A percentile compares a stretch with the other conserved stretches of the same genome.
Evolutionary conservation across 2,113 vertebrate genomes (phyloP).

Genomic region (Ellobius talpinus): DNA sequence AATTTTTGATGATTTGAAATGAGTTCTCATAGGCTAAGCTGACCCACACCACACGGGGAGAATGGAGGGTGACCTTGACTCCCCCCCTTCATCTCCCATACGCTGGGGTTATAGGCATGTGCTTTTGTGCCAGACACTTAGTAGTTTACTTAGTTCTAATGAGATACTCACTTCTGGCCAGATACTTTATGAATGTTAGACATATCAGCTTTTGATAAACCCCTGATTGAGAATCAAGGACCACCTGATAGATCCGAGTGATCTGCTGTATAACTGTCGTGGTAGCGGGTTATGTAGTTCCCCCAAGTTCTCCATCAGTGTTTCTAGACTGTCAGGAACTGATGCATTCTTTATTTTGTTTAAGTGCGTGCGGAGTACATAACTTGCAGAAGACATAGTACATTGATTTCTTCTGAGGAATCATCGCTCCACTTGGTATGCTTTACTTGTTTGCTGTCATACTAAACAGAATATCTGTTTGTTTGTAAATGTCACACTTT

Average conservation of each 20-base stretch:
- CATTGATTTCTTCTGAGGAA: constrained; percentile 28
- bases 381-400: background rate
- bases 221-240: background rate
- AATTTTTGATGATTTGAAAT: background rate
- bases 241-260: background rate
- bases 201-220: constrained; percentile 8
- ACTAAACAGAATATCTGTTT: background rate
- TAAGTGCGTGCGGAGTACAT: background rate
- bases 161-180: background rate
- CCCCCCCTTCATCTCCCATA: too few relatives aligned
- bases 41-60: background rate
- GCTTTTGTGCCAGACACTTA: background rate
- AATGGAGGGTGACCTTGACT: background rate
- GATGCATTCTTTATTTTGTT: background rate
- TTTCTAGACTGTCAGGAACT: background rate
- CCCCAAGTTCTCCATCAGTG: constrained; percentile 3
- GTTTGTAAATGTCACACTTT: constrained; percentile 29
- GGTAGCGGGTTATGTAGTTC: background rate
- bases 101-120: background rate
- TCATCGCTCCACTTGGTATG: constrained; percentile 38
- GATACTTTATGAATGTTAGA: constrained; percentile 1
- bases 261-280: background rate
- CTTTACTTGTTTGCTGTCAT: background rate
- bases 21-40: background rate
- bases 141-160: constrained; percentile 14